phyloP scores from a whole-genome alignment of 1,140 invertebrate species.

The Sweltsa coloradensis region DNA sequence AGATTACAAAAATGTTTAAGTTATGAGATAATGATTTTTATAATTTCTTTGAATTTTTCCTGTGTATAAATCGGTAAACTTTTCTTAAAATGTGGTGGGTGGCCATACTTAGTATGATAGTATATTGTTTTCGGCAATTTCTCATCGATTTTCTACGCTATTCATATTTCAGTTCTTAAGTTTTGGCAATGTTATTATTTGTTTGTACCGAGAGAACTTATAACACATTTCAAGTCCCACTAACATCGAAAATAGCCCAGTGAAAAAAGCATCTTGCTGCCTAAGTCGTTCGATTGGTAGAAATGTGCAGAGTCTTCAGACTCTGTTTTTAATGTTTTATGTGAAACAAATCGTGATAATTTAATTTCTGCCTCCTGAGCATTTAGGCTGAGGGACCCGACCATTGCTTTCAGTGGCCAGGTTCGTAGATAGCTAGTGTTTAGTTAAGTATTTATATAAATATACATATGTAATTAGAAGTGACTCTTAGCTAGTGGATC shows the following conservation, averaged over 20 bases:
- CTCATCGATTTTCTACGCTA: too few relatives aligned
- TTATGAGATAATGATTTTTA: too few relatives aligned
- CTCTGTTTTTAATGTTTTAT: slow-evolving; percentile 1
- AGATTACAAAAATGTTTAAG: too few relatives aligned
- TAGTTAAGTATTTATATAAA: slow-evolving; percentile 13
- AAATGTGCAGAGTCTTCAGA: slow-evolving; percentile 2
- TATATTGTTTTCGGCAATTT: slow-evolving; percentile 1
- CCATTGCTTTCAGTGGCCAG: slow-evolving; percentile 7
- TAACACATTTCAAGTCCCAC: not conserved
- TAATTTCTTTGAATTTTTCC: too few relatives aligned
- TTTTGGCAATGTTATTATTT: not conserved
- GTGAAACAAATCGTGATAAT: not conserved
- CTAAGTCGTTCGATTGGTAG: slow-evolving; percentile 12
- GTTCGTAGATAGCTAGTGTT: slow-evolving; percentile 1
- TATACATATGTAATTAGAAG: slow-evolving; percentile 14
- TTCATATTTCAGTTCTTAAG: slow-evolving; percentile 2
- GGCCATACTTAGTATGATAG: not conserved
- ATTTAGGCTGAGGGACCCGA: slow-evolving; percentile 7
- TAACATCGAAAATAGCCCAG: not conserved
- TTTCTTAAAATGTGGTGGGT: not conserved
- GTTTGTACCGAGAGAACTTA: not conserved
- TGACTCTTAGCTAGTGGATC: slow-evolving; percentile 9
- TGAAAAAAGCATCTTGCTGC: too few relatives aligned
- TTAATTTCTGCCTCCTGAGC: slow-evolving; percentile 12
- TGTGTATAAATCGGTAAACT: too few relatives aligned